These are phyloP conservation scores for Echinops telfairi DNA, from an alignment of 2,113 vertebrate genomes.

Conservation along the genomic window DNA sequence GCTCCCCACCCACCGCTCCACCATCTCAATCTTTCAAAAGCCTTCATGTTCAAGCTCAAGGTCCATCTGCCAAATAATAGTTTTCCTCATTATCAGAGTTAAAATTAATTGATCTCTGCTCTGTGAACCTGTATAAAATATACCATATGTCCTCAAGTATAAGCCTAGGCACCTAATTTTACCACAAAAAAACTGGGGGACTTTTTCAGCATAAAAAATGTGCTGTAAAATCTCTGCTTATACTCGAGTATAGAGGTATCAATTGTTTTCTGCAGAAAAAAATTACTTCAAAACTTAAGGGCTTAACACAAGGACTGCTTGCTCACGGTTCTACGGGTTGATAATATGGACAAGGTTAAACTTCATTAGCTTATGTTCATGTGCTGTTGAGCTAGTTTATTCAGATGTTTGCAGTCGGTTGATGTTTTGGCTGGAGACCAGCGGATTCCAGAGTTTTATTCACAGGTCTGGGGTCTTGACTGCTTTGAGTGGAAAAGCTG, in stretches of 20 bases:
- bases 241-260: no score
- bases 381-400: neutral
- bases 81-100: neutral
- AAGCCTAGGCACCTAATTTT: no score
- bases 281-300: neutral
- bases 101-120: neutral
- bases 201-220: no score
- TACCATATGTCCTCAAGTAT: no score
- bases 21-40: neutral
- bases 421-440: neutral
- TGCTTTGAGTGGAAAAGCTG: neutral
- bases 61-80: neutral
- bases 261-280: neutral
- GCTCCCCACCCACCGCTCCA: no score
- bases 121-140: neutral
- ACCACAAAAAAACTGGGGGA: no score
- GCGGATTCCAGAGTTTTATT: neutral
- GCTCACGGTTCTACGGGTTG: neutral
- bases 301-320: neutral
- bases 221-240: no score
- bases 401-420: neutral
- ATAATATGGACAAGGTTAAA: neutral
- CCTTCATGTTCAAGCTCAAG: slow-evolving; percentile 9
- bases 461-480: neutral
- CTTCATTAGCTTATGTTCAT: neutral